These are phyloP conservation scores for Leucoraja ocellata DNA, from an alignment of 2,797 vertebrate species.

Conservation along the genomic window DNA sequence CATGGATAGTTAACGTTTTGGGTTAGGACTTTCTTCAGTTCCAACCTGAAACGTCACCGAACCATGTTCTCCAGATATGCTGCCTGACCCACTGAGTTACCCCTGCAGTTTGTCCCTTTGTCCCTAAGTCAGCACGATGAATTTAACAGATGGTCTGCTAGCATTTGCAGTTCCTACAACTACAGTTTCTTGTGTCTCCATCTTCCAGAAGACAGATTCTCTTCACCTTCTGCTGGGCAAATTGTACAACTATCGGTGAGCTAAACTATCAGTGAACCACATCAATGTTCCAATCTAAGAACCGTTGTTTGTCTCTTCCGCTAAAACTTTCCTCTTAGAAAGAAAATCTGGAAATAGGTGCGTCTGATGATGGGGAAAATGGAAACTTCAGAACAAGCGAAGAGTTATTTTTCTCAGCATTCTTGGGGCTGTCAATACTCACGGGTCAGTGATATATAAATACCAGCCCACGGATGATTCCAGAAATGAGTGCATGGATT, in stretches of 20 bases:
- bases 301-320: neutral
- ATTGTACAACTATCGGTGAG: neutral
- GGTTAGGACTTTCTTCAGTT: no score
- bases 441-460: neutral
- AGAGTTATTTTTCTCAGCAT: neutral
- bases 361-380: no score
- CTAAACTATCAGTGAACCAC: neutral
- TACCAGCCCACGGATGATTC: neutral
- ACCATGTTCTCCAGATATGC: no score
- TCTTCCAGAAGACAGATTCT: neutral
- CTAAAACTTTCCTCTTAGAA: neutral
- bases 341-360: neutral
- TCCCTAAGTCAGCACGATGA: no score
- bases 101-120: no score
- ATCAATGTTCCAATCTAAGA: neutral
- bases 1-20: no score
- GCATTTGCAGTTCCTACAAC: no score
- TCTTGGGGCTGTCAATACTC: neutral
- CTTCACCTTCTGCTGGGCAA: neutral
- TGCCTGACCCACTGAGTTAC: no score
- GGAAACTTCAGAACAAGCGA: neutral
- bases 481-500: neutral
- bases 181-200: neutral
- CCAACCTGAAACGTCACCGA: no score
- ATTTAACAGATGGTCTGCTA: no score